phyloP scores from a whole-genome alignment of 2,113 vertebrate species.

The Pampusana beccarii region DNA sequence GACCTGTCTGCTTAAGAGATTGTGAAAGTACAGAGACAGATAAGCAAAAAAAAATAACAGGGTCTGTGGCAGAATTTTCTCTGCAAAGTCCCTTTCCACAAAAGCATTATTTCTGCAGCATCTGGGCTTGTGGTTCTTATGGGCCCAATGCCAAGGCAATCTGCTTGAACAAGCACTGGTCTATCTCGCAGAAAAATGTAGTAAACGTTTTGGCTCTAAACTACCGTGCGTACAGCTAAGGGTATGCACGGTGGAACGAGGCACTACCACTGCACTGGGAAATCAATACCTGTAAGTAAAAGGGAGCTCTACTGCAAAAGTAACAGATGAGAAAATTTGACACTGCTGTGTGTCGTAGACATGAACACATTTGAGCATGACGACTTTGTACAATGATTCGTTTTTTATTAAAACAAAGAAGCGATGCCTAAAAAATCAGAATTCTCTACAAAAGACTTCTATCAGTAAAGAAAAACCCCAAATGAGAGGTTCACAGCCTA shows the following conservation, averaged over 20 bases:
- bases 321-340: background rate
- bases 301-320: background rate
- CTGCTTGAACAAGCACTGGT: constrained; percentile 10
- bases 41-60: background rate
- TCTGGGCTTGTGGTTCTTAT: background rate
- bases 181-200: background rate
- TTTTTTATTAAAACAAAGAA: background rate
- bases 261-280: background rate
- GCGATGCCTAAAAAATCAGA: background rate
- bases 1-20: background rate
- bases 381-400: background rate
- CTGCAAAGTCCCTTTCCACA: background rate
- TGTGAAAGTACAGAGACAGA: background rate
- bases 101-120: background rate
- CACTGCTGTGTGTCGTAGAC: background rate
- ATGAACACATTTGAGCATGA: background rate
- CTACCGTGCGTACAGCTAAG: background rate
- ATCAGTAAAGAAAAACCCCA: background rate
- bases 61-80: background rate
- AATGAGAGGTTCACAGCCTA: background rate
- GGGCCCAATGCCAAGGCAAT: constrained; percentile 14
- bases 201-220: background rate
- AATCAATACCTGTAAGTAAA: background rate
- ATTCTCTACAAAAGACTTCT: background rate
- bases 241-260: background rate